A percentile compares a stretch with the other conserved stretches of the same genome.
phyloP scores from a whole-genome alignment of 1,140 invertebrate genomes.

The Drosophila guanche region DNA sequence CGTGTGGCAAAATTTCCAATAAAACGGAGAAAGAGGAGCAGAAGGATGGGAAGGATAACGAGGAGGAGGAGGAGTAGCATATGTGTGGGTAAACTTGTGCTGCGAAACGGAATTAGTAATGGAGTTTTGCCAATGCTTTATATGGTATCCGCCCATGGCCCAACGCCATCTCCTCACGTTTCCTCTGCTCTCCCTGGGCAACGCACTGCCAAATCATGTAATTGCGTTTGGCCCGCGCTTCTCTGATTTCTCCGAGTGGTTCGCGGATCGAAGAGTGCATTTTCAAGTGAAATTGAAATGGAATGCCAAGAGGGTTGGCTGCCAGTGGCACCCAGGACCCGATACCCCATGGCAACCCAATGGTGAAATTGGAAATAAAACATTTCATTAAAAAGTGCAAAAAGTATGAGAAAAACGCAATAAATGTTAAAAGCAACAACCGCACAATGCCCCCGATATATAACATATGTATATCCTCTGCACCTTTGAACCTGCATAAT shows the following conservation, averaged over 20 bases:
- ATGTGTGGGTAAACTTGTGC: slow-evolving; percentile 32
- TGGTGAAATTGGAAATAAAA: slow-evolving; percentile 43
- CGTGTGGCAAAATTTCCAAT: slow-evolving; percentile 21
- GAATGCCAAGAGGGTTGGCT: slow-evolving; percentile 33
- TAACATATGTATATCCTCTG: slow-evolving; percentile 5
- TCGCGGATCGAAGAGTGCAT: slow-evolving; percentile 36
- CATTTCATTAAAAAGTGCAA: slow-evolving; percentile 44
- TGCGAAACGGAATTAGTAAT: slow-evolving; percentile 62
- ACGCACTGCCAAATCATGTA: slow-evolving; percentile 20
- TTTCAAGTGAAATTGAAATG: slow-evolving; percentile 55
- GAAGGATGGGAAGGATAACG: too few species aligned
- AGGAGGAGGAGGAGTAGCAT: slow-evolving; percentile 8
- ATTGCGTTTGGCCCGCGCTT: slow-evolving; percentile 49
- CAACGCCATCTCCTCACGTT: neutral
- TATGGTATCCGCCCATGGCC: slow-evolving; percentile 1
- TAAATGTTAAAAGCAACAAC: slow-evolving; percentile 43
- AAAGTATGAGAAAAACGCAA: slow-evolving; percentile 41
- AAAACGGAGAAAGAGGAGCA: too few species aligned
- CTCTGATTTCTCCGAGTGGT: slow-evolving; percentile 40
- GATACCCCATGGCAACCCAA: neutral
- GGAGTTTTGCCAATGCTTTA: slow-evolving; percentile 55
- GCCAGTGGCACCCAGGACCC: neutral
- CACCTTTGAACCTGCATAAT: slow-evolving; percentile 17
- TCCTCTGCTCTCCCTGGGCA: slow-evolving; percentile 4
- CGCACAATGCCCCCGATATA: slow-evolving; percentile 38